phyloP scores from a whole-genome alignment of 2,888 invertebrate genomes.

The Schizotus pectinicornis region DNA sequence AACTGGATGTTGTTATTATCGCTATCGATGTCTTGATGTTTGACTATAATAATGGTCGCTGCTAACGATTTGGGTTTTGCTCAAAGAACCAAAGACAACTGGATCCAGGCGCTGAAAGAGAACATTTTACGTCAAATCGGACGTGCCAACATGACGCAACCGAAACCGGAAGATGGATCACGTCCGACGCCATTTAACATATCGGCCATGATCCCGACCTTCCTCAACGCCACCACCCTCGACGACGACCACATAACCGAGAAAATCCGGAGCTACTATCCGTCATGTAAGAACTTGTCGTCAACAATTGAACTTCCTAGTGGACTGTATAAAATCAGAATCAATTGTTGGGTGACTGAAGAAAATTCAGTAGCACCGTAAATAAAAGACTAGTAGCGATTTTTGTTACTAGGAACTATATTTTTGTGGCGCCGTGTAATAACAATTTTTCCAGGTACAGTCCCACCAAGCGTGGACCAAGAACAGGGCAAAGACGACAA shows the following conservation, averaged over 20 bases:
- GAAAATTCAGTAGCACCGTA: too few species aligned
- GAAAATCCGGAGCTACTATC: constrained; percentile 54
- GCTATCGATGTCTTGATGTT: too few species aligned
- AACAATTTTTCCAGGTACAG: constrained; percentile 64
- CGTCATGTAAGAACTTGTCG: constrained; percentile 56
- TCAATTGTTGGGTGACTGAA: too few species aligned
- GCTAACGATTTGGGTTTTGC: not conserved
- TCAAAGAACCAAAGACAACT: constrained; percentile 42
- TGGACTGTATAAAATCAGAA: too few species aligned
- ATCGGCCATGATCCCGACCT: constrained; percentile 37
- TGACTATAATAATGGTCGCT: not conserved
- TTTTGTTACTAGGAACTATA: too few species aligned
- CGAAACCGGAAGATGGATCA: not conserved
- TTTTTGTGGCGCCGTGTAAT: too few species aligned
- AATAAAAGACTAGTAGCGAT: too few species aligned
- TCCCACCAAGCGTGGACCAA: constrained; percentile 63
- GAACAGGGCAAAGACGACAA: constrained; percentile 63
- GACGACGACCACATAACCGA: constrained; percentile 49
- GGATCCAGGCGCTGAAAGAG: constrained; percentile 45
- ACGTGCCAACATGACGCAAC: constrained; percentile 21
- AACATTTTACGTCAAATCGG: constrained; percentile 41
- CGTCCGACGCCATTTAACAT: constrained; percentile 34
- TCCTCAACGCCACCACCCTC: constrained; percentile 38
- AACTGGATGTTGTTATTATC: not conserved
- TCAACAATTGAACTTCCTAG: too few species aligned